phyloP scores from a whole-genome alignment of 2,797 vertebrate genomes.

The Loris lydekkerianus region DNA sequence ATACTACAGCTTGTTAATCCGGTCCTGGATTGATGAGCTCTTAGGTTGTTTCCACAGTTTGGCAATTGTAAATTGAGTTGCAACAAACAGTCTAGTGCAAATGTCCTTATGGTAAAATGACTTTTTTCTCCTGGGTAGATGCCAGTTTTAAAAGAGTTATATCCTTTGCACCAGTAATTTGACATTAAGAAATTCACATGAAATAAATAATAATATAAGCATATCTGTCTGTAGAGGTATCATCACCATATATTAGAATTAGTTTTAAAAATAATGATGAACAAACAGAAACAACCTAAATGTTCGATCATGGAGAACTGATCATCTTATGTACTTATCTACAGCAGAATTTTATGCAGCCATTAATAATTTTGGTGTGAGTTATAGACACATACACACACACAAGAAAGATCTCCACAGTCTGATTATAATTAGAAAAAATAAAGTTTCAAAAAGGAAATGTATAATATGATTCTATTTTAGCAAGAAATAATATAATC shows the following conservation, averaged over 20 bases:
- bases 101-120: too few relatives aligned
- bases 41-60: too few relatives aligned
- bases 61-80: too few relatives aligned
- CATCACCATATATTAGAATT: not conserved
- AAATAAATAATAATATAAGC: not conserved
- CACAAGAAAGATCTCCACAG: not conserved
- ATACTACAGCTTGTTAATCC: too few relatives aligned
- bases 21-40: too few relatives aligned
- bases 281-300: not conserved
- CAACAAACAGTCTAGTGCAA: too few relatives aligned
- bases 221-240: not conserved
- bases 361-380: not conserved
- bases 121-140: too few relatives aligned
- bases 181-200: not conserved
- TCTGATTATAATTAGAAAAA: slow-evolving; percentile 35
- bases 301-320: not conserved
- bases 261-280: not conserved
- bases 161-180: not conserved
- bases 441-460: not conserved
- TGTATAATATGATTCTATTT: not conserved
- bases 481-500: slow-evolving; percentile 32
- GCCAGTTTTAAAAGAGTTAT: not conserved
- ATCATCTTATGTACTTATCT: not conserved
- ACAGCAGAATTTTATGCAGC: not conserved
- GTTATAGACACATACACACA: not conserved